Base-by-base conservation (phyloP, 2,113 vertebrate species). In the Ctenomys sociabilis region DNA sequence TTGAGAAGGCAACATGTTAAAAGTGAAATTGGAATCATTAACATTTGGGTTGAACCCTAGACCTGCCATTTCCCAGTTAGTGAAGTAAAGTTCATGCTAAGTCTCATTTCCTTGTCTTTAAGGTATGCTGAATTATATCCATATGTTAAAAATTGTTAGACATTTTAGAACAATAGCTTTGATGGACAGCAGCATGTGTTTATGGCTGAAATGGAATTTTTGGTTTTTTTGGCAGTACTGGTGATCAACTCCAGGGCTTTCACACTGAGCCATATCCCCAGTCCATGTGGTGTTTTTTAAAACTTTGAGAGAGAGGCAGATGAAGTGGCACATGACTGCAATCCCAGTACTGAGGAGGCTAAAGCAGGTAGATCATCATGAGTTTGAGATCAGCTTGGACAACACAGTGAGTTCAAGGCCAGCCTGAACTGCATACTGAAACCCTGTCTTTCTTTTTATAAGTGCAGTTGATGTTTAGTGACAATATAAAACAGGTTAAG, bases 401-500 rank as follows among this genome's bases (percentile, higher is more conserved):
- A 30, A 49, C 75, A 30, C 2, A 78, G 43, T 78, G 43, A 78
- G 26, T 78, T 49, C 22, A 78, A 78, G 28, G 75, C 43, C 75
- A 78, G 43, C 75, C 26, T 78, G 43, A 30, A 78, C 75, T 78
- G 28, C 37, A 78, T 19, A 78, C 13, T 78, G 28, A 75, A 43
- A 43, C 37, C 70, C n/a, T 24, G 19, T 30, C 43, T 78, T 78
- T 49, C 12, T 49, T 49, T 49, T 49, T 49, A 85, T 95, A 52
- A 94, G 37, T 94, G 72, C 73, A 88, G 13, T 17, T 90, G 52
- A 92, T 90, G 96, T 98, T 98, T 98, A 98, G 98, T 98, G 91
- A 97, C 6, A 68, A 91, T 98, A 98, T 96, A 98, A 98, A 98
- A 98, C 5, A 92, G 86, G 90, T 77, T 95, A 97, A 95, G 93